These are phyloP conservation scores for Thaumetopoea pityocampa DNA, from an alignment of 1,140 invertebrate genomes.

Conservation along the genomic window DNA sequence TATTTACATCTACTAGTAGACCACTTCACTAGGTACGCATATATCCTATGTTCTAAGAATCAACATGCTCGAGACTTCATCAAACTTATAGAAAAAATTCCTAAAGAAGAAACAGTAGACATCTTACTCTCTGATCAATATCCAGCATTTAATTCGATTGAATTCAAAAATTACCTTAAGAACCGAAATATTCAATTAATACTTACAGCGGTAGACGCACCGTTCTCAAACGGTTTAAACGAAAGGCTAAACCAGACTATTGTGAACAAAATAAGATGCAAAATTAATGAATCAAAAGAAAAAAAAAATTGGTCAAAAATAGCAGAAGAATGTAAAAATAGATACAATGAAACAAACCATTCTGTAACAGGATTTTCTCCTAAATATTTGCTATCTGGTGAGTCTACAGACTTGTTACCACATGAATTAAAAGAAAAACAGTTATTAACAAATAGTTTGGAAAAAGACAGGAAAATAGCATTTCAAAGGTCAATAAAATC, in stretches of 20 bases:
- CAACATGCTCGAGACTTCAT: slow-evolving; percentile 12
- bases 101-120: slow-evolving; percentile 6
- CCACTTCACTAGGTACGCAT: slow-evolving; percentile 8
- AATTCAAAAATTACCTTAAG: slow-evolving; percentile 14
- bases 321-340: slow-evolving; percentile 1
- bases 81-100: slow-evolving; percentile 9
- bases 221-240: slow-evolving; percentile 1
- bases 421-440: slow-evolving; percentile 6
- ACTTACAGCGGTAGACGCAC: slow-evolving; percentile 10
- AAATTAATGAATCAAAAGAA: slow-evolving; percentile 8
- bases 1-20: slow-evolving; percentile 5
- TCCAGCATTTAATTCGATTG: slow-evolving; percentile 17
- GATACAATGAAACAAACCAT: slow-evolving; percentile 8
- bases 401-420: slow-evolving; percentile 6
- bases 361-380: slow-evolving; percentile 1
- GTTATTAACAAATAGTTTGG: slow-evolving; percentile 6
- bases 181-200: slow-evolving; percentile 7
- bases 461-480: slow-evolving; percentile 16
- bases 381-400: slow-evolving; percentile 6
- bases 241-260: slow-evolving; percentile 5
- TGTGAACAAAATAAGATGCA: slow-evolving; percentile 11
- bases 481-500: slow-evolving; percentile 16
- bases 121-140: slow-evolving; percentile 17
- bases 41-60: slow-evolving; percentile 13
- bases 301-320: slow-evolving; percentile 7